Evolutionary conservation across 2,113 vertebrate species (phyloP), one percentile per base, ranked within the genome.

Genomic region (Erythrolamprus reginae): DNA sequence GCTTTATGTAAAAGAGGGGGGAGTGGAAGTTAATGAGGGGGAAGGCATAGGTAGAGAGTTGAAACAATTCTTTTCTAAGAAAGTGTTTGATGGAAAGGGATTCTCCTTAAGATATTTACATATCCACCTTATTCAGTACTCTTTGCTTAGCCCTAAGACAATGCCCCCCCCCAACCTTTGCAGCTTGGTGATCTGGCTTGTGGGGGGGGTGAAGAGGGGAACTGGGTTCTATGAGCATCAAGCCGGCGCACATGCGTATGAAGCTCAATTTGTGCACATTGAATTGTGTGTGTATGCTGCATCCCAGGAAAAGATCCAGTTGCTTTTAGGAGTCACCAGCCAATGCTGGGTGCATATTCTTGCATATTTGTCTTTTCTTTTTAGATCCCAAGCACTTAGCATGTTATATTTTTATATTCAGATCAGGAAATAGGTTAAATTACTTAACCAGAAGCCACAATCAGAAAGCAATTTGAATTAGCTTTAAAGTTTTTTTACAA

Each of bases 141-240:
- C 33, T 77, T 77, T 77, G 70, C 33, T 77, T 77, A 33, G 17
- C 17, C 33, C 3, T 77, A 42, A 77, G 61, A 65, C 61, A 65
- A 28, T 65, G 28, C 4, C 5, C 61, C 4, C n/a, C n/a, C 4
- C n/a, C 61, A 65, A 33, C 15, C 28, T 65, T 65, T 65, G 61
- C 1, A 0, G 61, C 28, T 65, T 65, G 28, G 28, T 13, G 12
- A 28, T 4, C 28, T 0, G 5, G 61, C 61, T 65, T 65, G 28
- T 45, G 8, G 1, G 12, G 4, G 28, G 28, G 5, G n/a, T n/a
- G n/a, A n/a, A 6, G 61, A 33, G 28, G 61, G 28, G 28, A 65
- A 65, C 13, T n/a, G 28, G 12, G 61, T 5, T 2, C 5, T 0
- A 1, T 33, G 28, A 65, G n/a, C 1, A 0, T 33, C 13, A 2